Base-by-base conservation (phyloP, 2,113 vertebrate genomes). In the Petromus typicus region DNA sequence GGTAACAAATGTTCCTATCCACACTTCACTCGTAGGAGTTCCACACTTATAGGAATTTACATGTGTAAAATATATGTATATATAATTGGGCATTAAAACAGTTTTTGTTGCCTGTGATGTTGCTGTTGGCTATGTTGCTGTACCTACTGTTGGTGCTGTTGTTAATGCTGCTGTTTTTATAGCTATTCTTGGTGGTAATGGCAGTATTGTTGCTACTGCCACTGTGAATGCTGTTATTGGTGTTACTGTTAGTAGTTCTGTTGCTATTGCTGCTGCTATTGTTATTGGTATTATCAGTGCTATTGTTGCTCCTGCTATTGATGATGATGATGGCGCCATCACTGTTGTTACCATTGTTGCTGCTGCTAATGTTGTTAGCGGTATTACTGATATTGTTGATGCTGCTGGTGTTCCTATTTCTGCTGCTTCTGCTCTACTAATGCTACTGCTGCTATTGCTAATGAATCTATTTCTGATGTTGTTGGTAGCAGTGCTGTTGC, bases 301-400 rank as follows among this genome's bases (percentile, higher is more conserved):
- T 69, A 13, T 75, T 75, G 14, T 48, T 63, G 34, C 2, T 40
- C 8, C 18, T 18, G 6, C 23, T 22, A 4, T 1, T 43, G 6
- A 22, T 11, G 20, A 40, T 40, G 20, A 40, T 10, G 40, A 20
- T 63, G 63, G 11, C 23, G 7, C 3, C 45, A 16, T 17, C 66
- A 20, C 23, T 86, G 13, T 13, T 18, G 3, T 1, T 76, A 27
- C 2, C 45, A 6, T 3, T 71, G 2, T 3, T 57, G 3, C 7
- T 51, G 3, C 5, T n/a, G 0, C 4, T 34, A 0, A 9, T 43
- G 3, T 12, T 66, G 45, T 3, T 32, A 7, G 3, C 71, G 1
- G 3, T 57, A 1, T 1, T 22, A 1, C 0, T 51, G 25, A 0
- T 45, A 0, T 2, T 67, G 9, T 12, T 22, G 0, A 0, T 51